Evolutionary conservation across 2,888 invertebrate genomes (phyloP).

Genomic region (Monochamus alternatus): DNA sequence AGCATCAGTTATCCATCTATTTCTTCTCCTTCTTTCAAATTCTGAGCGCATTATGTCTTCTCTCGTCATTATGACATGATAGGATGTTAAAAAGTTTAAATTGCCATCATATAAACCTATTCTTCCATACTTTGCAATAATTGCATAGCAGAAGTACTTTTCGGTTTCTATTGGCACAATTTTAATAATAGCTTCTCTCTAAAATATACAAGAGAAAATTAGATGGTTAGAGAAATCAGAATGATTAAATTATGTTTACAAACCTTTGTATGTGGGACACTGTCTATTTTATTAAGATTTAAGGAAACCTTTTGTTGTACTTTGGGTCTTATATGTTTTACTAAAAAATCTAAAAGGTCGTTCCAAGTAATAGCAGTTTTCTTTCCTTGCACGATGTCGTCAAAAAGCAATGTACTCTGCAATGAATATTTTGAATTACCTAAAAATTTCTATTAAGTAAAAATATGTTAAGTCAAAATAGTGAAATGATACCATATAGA

Average conservation of each 20-base stretch:
- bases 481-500: constrained; percentile 61
- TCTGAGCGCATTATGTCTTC: constrained; percentile 70
- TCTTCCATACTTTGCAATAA: constrained; percentile 75
- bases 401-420: constrained; percentile 64
- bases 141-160: constrained; percentile 76
- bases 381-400: constrained; percentile 62
- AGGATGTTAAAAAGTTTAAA: constrained; percentile 72
- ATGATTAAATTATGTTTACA: not conserved
- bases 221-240: not conserved
- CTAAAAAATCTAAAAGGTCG: constrained; percentile 67
- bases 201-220: constrained; percentile 55
- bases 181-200: constrained; percentile 76
- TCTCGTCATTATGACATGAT: constrained; percentile 73
- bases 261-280: constrained; percentile 63
- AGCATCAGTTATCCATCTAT: constrained; percentile 78
- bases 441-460: constrained; percentile 48
- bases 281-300: constrained; percentile 56
- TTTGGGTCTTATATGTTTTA: constrained; percentile 59
- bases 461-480: constrained; percentile 14
- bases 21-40: constrained; percentile 63
- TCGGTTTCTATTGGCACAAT: constrained; percentile 73
- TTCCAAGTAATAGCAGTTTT: constrained; percentile 65
- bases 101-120: constrained; percentile 76
- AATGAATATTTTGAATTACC: constrained; percentile 63
- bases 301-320: constrained; percentile 52